A percentile compares a stretch with the other conserved stretches of the same genome.
Conservation (phyloP, 2,797 vertebrate species). For the Thunnus albacares region DNA sequence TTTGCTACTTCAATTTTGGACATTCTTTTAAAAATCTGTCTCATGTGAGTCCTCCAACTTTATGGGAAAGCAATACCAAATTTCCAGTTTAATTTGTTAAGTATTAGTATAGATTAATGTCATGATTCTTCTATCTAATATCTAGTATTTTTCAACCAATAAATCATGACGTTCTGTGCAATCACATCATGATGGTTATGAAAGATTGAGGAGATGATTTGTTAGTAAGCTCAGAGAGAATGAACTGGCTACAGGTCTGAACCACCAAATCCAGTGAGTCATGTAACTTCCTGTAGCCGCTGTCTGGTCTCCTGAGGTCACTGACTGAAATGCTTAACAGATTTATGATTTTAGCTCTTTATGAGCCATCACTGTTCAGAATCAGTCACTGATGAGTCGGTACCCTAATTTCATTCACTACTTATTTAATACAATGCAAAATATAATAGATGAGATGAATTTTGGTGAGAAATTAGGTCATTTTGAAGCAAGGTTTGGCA, state of each 20-base stretch:
- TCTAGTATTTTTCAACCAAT: constrained; percentile 25
- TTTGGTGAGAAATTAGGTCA: constrained; percentile 56
- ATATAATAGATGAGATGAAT: constrained; percentile 42
- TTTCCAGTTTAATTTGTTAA: constrained; percentile 10
- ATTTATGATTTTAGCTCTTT: constrained; percentile 22
- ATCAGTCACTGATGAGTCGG: constrained; percentile 27
- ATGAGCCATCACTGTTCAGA: constrained; percentile 34
- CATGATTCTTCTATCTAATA: constrained; percentile 17
- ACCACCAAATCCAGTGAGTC: constrained; percentile 35
- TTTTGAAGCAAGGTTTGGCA: constrained; percentile 63
- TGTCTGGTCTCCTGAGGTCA: constrained; percentile 21
- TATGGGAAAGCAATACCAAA: background rate
- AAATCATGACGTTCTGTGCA: constrained; percentile 13
- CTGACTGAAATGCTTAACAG: constrained; percentile 11
- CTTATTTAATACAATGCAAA: constrained; percentile 42
- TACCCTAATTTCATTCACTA: constrained; percentile 29
- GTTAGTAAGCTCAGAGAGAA: constrained; percentile 2
- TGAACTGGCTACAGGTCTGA: constrained; percentile 15
- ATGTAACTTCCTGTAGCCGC: background rate
- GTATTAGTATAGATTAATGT: constrained; percentile 32
- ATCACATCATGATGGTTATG: constrained; percentile 7
- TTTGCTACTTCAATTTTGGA: background rate
- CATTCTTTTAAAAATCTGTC: background rate
- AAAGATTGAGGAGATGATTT: constrained; percentile 12
- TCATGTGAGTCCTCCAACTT: background rate